phyloP scores from a whole-genome alignment of 2,888 invertebrate species.

The Ypsolopha sequella region DNA sequence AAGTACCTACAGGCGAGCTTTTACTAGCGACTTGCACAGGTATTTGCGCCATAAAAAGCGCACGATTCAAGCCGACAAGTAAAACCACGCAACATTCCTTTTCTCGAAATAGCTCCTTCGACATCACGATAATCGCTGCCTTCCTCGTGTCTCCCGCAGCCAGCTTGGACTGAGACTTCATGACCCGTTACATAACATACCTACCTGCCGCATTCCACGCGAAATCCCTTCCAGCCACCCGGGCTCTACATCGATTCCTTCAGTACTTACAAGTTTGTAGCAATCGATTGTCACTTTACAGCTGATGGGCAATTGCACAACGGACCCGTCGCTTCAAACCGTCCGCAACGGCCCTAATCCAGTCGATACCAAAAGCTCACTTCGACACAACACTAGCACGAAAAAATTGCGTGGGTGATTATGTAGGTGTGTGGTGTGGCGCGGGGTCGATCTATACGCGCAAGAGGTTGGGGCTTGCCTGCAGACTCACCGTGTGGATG shows the following conservation, averaged over 20 bases:
- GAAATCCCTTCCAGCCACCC: neutral
- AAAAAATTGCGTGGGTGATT: constrained; percentile 1
- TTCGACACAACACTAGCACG: constrained; percentile 2
- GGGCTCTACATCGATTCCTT: constrained; percentile 37
- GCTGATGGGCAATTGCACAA: constrained; percentile 49
- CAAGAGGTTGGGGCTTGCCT: constrained; percentile 49
- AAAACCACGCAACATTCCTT: neutral
- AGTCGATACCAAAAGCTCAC: constrained; percentile 21
- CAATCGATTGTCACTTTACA: constrained; percentile 45
- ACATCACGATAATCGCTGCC: constrained; percentile 3
- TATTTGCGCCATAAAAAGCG: too few species aligned
- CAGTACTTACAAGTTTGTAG: neutral
- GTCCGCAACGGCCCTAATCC: neutral
- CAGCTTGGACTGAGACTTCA: constrained; percentile 1
- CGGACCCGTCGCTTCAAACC: constrained; percentile 21
- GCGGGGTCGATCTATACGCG: constrained; percentile 30
- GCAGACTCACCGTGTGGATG: constrained; percentile 65
- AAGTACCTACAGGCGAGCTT: too few species aligned
- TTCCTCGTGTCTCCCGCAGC: constrained; percentile 5
- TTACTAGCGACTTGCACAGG: too few species aligned
- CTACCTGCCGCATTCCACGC: constrained; percentile 32
- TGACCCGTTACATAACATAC: constrained; percentile 58
- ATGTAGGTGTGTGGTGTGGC: constrained; percentile 15
- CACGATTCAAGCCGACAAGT: neutral
- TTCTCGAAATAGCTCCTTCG: neutral